Conservation (phyloP, 2,888 invertebrate genomes). For the Hypomecis atomaria region DNA sequence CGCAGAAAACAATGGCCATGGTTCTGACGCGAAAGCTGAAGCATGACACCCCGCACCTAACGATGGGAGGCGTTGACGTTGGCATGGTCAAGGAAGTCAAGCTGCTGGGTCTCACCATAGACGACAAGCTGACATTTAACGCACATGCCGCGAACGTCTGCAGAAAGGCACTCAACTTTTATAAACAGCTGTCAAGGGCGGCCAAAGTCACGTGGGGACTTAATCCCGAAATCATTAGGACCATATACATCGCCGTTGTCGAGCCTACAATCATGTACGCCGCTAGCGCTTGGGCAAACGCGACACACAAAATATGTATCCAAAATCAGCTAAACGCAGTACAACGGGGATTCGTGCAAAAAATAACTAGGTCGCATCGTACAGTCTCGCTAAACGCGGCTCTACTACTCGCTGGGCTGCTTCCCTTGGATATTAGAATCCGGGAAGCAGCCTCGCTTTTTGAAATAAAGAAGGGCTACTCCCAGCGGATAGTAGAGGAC, state of each 20-base stretch:
- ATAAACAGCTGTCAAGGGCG: not conserved
- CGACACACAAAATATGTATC: not conserved
- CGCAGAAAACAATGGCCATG: constrained; percentile 6
- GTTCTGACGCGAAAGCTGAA: not conserved
- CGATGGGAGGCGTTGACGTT: constrained; percentile 15
- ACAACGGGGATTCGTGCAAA: not conserved
- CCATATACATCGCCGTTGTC: constrained; percentile 13
- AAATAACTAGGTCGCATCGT: not conserved
- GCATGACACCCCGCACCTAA: constrained; percentile 13
- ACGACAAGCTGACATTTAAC: constrained; percentile 23
- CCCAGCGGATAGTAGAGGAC: constrained; percentile 3
- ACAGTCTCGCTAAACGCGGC: constrained; percentile 4
- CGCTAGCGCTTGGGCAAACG: constrained; percentile 3
- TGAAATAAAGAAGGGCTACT: constrained; percentile 2
- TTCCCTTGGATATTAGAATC: not conserved
- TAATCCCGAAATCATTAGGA: constrained; percentile 7
- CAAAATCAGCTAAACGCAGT: not conserved
- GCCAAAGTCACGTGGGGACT: constrained; percentile 17
- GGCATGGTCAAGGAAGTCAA: constrained; percentile 5
- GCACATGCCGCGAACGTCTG: constrained; percentile 12
- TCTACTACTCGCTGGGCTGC: not conserved
- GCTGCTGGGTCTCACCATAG: constrained; percentile 19
- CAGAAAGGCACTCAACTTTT: constrained; percentile 5
- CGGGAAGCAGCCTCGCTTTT: constrained; percentile 6
- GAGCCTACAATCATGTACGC: constrained; percentile 20